Conservation (phyloP, 23 tunicate species). For the Halocynthia aurantium region DNA sequence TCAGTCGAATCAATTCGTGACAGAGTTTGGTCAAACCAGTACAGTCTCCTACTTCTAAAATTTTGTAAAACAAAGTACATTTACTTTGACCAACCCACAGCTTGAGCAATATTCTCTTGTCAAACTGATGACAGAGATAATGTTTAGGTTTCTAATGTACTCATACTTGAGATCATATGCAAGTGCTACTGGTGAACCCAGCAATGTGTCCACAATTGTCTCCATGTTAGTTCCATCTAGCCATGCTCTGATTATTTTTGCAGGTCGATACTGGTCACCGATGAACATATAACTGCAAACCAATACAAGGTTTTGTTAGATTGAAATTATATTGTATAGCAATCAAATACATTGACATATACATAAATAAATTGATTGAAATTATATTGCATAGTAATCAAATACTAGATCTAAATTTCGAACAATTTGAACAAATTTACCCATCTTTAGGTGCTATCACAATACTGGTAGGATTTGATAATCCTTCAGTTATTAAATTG, state of each 20-base stretch:
- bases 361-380: too few species aligned
- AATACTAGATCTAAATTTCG: neutral
- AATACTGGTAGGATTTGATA: slow-evolving; percentile 28
- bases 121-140: neutral
- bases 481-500: slow-evolving; percentile 10
- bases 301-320: neutral
- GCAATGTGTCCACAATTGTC: slow-evolving; percentile 44
- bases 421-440: slow-evolving; percentile 16
- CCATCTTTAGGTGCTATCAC: slow-evolving; percentile 32
- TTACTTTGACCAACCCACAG: too few species aligned
- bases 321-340: neutral
- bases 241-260: slow-evolving; percentile 54
- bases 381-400: neutral
- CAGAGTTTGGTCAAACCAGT: too few species aligned
- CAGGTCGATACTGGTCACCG: slow-evolving; percentile 45
- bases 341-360: neutral
- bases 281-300: slow-evolving; percentile 49
- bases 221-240: slow-evolving; percentile 59
- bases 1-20: too few species aligned
- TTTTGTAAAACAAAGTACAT: too few species aligned
- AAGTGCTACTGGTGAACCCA: slow-evolving; percentile 30
- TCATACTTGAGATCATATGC: slow-evolving; percentile 48
- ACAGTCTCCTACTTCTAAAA: too few species aligned
- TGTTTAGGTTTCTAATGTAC: neutral
- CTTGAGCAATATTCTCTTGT: too few species aligned